Evolutionary conservation across 1,140 invertebrate genomes (phyloP).

Genomic region (Holotrichia oblita): DNA sequence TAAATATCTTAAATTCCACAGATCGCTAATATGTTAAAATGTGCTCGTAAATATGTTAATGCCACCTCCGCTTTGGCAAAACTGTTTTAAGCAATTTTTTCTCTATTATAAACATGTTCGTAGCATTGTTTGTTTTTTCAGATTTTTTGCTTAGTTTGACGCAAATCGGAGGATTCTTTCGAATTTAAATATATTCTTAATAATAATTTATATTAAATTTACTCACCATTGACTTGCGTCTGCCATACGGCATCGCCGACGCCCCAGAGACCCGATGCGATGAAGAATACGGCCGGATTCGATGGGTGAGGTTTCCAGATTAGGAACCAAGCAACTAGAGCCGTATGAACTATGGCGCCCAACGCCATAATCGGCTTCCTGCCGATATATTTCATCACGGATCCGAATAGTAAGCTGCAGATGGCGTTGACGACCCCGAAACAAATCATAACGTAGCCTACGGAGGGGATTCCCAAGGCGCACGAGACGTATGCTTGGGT

Average conservation of each 20-base stretch:
- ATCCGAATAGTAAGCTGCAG: conserved; percentile 89
- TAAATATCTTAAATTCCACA: too few relatives aligned
- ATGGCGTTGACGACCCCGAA: conserved; percentile 91
- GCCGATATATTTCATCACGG: conserved; percentile 92
- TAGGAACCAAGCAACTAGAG: conserved; percentile 78
- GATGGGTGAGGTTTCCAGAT: conserved; percentile 88
- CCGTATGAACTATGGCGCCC: conserved; percentile 80
- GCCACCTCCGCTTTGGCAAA: too few relatives aligned
- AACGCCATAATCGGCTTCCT: conserved; percentile 86
- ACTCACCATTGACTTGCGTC: conserved; percentile 94
- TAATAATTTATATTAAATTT: too few relatives aligned
- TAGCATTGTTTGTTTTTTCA: too few relatives aligned
- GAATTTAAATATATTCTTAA: too few relatives aligned
- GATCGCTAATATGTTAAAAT: too few relatives aligned
- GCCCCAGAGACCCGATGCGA: conserved; percentile 93
- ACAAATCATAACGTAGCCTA: conserved; percentile 96
- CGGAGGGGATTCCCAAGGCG: conserved; percentile 81
- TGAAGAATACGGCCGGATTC: conserved; percentile 84
- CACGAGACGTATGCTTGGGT: conserved; percentile 96
- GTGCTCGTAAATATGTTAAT: too few relatives aligned
- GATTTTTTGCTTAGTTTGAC: too few relatives aligned
- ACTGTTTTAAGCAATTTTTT: too few relatives aligned
- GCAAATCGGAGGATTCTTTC: too few relatives aligned
- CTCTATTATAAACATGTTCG: too few relatives aligned
- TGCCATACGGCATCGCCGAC: conserved; percentile 98